A percentile compares a stretch with the other conserved stretches of the same genome.
These are phyloP conservation scores for Apteryx mantelli DNA, from an alignment of 2,113 vertebrate genomes.

Conservation along the genomic window DNA sequence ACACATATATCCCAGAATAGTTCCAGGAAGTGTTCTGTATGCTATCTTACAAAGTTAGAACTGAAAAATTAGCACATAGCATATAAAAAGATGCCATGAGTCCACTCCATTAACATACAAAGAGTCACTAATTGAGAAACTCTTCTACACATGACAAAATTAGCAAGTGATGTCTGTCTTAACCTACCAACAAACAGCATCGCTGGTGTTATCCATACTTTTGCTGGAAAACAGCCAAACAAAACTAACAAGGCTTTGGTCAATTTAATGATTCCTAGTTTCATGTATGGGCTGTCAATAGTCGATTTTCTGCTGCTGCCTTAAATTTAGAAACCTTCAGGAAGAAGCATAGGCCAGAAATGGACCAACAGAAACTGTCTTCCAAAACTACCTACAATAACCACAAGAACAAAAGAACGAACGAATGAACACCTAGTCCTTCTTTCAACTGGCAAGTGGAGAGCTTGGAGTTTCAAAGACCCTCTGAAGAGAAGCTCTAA, in stretches of 20 bases:
- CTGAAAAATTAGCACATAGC: background rate
- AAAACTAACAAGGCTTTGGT: background rate
- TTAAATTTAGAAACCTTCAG: background rate
- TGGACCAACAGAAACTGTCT: too few relatives aligned
- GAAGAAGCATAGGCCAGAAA: background rate
- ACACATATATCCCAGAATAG: rapidly evolving
- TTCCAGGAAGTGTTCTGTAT: background rate
- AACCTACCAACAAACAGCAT: too few relatives aligned
- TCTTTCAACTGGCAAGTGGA: background rate
- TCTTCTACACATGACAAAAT: background rate
- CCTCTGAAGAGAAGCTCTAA: background rate
- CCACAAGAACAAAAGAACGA: background rate
- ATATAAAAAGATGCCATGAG: background rate
- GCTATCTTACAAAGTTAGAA: background rate
- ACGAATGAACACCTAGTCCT: background rate
- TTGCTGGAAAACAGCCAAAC: background rate
- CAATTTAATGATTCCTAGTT: background rate
- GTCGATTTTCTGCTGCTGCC: background rate
- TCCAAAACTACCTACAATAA: too few relatives aligned
- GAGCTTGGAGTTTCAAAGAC: background rate
- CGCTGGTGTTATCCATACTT: background rate
- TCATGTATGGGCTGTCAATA: background rate
- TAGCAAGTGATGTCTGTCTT: too few relatives aligned
- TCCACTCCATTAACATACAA: background rate
- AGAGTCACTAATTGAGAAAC: background rate